Evolutionary conservation across 2,113 vertebrate species (phyloP).

Genomic region (Sebastes schlegelii): DNA sequence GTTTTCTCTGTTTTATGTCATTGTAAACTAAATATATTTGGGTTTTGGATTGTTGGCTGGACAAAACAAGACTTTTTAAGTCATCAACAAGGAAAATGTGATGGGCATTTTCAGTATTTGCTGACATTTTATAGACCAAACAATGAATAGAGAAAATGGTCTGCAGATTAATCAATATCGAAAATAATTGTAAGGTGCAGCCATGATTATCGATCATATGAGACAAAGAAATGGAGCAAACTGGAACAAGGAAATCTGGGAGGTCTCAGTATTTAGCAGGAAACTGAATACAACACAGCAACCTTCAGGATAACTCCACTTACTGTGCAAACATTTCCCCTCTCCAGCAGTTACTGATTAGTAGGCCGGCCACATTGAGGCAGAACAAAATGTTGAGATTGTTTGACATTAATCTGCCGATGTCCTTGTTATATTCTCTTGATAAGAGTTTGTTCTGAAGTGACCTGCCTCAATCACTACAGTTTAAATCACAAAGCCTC

Average conservation of each 20-base stretch:
- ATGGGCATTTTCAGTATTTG: neutral
- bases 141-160: neutral
- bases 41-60: too few species aligned
- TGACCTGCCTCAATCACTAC: neutral
- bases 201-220: too few species aligned
- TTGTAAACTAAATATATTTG: too few species aligned
- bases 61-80: neutral
- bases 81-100: too few species aligned
- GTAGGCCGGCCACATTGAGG: neutral
- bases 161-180: neutral
- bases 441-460: neutral
- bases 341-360: constrained; percentile 1
- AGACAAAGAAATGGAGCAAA: neutral
- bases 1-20: too few species aligned
- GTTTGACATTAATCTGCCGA: constrained; percentile 27
- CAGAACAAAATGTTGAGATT: constrained; percentile 17
- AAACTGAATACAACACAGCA: constrained; percentile 21
- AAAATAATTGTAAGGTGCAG: too few species aligned
- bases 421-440: constrained; percentile 12
- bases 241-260: neutral
- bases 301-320: constrained; percentile 5
- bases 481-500: constrained; percentile 1
- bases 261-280: too few species aligned
- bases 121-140: neutral
- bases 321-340: constrained; percentile 2